Percentiles rank a stretch among this genome's conserved stretches.
Evolutionary conservation across 2,113 vertebrate species (phyloP).

Genomic region (Podarcis muralis): DNA sequence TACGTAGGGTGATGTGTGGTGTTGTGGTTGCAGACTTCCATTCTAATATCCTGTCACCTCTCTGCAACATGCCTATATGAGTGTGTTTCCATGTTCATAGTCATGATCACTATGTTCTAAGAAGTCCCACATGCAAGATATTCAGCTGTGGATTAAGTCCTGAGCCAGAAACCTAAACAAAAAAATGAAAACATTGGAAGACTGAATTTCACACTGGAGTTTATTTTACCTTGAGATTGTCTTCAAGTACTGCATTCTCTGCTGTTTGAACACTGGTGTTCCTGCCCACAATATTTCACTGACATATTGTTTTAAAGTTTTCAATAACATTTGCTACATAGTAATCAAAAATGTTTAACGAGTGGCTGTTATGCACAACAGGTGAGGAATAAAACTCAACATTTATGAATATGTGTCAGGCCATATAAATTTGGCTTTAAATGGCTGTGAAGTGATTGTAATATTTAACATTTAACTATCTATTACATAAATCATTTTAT

Average conservation of each 20-base stretch:
- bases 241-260: background rate
- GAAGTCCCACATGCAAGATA: background rate
- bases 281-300: background rate
- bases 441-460: conserved; percentile 35
- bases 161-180: background rate
- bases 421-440: conserved; percentile 46
- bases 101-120: too few species aligned
- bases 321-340: background rate
- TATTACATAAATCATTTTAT: conserved; percentile 38
- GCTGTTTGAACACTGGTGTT: background rate
- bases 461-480: conserved; percentile 44
- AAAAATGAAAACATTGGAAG: too few species aligned
- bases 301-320: background rate
- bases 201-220: background rate
- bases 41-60: too few species aligned
- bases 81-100: too few species aligned
- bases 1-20: background rate
- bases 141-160: background rate
- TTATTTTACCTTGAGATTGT: background rate
- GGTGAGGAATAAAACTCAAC: background rate
- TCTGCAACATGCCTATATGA: too few species aligned
- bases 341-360: conserved; percentile 8
- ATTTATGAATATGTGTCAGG: background rate
- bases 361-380: background rate
- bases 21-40: too few species aligned